Evolutionary conservation across 2,113 vertebrate species (phyloP).

Genomic region (Notechis scutatus): DNA sequence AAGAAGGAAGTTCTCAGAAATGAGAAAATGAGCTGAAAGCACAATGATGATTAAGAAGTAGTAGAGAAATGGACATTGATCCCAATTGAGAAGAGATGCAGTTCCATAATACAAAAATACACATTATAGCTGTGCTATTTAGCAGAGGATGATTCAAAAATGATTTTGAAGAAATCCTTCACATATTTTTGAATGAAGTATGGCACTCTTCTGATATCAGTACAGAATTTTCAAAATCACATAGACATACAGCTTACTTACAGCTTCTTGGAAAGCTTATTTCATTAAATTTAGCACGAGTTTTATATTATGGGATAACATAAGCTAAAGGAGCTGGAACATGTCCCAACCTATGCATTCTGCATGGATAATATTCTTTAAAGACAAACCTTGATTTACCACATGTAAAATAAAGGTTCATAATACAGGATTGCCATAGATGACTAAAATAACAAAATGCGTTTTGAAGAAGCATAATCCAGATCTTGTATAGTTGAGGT

Average conservation of each 20-base stretch:
- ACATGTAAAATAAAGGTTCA: not conserved
- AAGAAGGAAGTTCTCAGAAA: not conserved
- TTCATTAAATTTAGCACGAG: not conserved
- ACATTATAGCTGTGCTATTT: not conserved
- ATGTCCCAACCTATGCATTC: not conserved
- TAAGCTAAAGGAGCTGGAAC: not conserved
- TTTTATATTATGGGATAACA: not conserved
- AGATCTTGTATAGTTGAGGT: not conserved
- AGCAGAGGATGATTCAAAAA: not conserved
- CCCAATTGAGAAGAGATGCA: not conserved
- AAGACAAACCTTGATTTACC: not conserved
- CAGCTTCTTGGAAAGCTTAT: not conserved
- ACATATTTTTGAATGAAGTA: not conserved
- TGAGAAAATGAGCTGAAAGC: not conserved
- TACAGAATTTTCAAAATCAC: not conserved
- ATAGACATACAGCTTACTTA: not conserved
- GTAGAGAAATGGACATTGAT: not conserved
- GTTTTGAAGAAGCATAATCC: not conserved
- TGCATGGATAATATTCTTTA: not conserved
- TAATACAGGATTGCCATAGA: not conserved
- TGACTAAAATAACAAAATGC: not conserved
- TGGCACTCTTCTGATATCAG: not conserved
- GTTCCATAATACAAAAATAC: not conserved
- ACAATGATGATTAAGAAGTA: not conserved
- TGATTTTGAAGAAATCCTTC: not conserved